Percentiles rank a stretch among this genome's conserved stretches.
phyloP scores from a whole-genome alignment of 1,140 invertebrate genomes.

The Drosophila asahinai region DNA sequence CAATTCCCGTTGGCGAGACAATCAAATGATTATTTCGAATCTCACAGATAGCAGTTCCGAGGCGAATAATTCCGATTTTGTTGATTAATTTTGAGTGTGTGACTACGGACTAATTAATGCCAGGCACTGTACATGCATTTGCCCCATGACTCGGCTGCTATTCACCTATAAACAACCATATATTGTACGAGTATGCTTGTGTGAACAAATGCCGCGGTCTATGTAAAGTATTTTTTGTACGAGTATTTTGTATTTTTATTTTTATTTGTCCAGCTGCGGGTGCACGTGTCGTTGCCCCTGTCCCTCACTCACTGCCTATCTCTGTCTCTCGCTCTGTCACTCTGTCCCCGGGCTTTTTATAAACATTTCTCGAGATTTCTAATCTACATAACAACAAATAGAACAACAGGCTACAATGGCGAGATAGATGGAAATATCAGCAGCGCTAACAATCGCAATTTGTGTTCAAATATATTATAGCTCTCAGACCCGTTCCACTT shows the following conservation, averaged over 20 bases:
- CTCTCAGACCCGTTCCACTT: constrained; percentile 51
- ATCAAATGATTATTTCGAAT: not conserved
- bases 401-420: not conserved
- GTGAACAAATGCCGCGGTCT: constrained; percentile 9
- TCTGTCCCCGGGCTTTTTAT: constrained; percentile 23
- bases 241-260: constrained; percentile 8
- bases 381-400: constrained; percentile 52
- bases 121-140: constrained; percentile 38
- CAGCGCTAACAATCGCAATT: constrained; percentile 50
- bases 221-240: not conserved
- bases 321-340: constrained; percentile 17
- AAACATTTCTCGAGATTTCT: constrained; percentile 65
- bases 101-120: constrained; percentile 45
- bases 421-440: constrained; percentile 42
- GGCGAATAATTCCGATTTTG: not conserved
- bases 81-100: constrained; percentile 13
- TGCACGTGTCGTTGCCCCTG: constrained; percentile 61
- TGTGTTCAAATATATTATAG: constrained; percentile 47
- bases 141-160: constrained; percentile 19
- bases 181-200: not conserved
- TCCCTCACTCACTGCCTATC: constrained; percentile 11
- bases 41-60: not conserved
- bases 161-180: constrained; percentile 5
- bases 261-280: constrained; percentile 56
- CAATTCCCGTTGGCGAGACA: not conserved